Conservation (phyloP, 2,113 vertebrate genomes). For the Chionomys nivalis region DNA sequence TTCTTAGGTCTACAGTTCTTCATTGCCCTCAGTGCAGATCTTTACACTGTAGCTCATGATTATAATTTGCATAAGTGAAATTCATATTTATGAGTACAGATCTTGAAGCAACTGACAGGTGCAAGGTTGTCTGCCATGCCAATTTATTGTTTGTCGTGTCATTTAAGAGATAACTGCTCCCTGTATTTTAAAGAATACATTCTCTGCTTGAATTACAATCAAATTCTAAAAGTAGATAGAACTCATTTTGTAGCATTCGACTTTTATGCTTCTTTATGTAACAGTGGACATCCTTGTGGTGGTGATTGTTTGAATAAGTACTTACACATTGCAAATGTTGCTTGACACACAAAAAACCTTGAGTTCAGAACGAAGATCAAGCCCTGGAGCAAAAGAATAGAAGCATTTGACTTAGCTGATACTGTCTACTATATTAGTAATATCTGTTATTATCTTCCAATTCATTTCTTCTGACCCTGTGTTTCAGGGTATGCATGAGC, state of each 20-base stretch:
- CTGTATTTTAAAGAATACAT: conserved; percentile 71
- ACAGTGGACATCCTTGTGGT: conserved; percentile 31
- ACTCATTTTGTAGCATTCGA: conserved; percentile 42
- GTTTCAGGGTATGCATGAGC: conserved; percentile 97
- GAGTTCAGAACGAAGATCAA: background rate
- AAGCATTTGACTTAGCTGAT: background rate
- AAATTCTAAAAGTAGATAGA: conserved; percentile 65
- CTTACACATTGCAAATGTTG: background rate
- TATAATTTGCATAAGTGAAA: conserved; percentile 85
- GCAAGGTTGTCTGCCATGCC: conserved; percentile 81
- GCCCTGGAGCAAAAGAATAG: background rate
- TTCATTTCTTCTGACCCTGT: conserved; percentile 26
- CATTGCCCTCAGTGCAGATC: conserved; percentile 79
- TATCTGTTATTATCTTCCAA: background rate
- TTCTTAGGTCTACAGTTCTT: conserved; percentile 79
- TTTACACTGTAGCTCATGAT: conserved; percentile 78
- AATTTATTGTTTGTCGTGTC: conserved; percentile 82
- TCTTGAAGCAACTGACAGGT: conserved; percentile 85
- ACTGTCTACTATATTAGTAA: background rate
- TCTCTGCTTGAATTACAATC: conserved; percentile 75
- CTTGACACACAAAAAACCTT: background rate
- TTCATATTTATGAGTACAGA: conserved; percentile 85
- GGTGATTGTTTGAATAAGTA: background rate
- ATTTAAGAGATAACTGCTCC: conserved; percentile 77
- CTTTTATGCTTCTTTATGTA: conserved; percentile 66